A percentile compares a stretch with the other conserved stretches of the same genome.
Evolutionary conservation across 1,140 invertebrate species (phyloP).

Genomic region (Drosophila mojavensis): DNA sequence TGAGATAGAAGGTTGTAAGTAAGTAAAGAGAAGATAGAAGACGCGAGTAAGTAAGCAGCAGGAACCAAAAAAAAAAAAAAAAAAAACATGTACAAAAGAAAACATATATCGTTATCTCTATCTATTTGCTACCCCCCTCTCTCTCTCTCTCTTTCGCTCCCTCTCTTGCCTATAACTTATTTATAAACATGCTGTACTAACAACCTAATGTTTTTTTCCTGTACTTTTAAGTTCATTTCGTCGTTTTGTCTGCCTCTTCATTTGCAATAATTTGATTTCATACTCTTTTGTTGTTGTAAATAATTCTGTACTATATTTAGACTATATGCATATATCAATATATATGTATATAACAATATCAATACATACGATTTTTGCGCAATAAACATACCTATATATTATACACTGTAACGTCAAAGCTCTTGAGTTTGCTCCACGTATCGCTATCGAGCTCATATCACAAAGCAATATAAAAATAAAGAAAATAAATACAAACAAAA

Average conservation of each 20-base stretch:
- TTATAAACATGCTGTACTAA: conserved; percentile 19
- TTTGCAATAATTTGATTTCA: conserved; percentile 16
- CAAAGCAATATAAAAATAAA: conserved; percentile 5
- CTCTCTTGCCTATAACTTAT: conserved; percentile 19
- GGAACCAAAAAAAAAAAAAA: not conserved
- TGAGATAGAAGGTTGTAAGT: conserved; percentile 7
- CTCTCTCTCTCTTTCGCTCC: conserved; percentile 8
- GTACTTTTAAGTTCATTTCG: conserved; percentile 41
- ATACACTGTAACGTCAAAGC: conserved; percentile 81
- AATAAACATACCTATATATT: conserved; percentile 60
- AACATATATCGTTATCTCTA: conserved; percentile 39
- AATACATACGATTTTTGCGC: conserved; percentile 45
- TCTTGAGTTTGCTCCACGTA: conserved; percentile 80
- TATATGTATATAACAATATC: conserved; percentile 19
- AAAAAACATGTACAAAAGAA: conserved; percentile 25
- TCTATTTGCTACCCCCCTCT: not conserved
- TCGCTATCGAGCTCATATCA: conserved; percentile 63
- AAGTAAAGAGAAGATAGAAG: conserved; percentile 27
- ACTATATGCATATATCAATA: conserved; percentile 11
- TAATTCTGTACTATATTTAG: conserved; percentile 13
- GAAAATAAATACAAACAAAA: not conserved
- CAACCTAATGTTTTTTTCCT: conserved; percentile 48
- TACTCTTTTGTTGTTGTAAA: conserved; percentile 6
- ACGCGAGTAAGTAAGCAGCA: conserved; percentile 34
- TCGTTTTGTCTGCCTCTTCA: conserved; percentile 54